Base-by-base conservation (phyloP, 2,797 vertebrate genomes). In the Naso thynnoides region DNA sequence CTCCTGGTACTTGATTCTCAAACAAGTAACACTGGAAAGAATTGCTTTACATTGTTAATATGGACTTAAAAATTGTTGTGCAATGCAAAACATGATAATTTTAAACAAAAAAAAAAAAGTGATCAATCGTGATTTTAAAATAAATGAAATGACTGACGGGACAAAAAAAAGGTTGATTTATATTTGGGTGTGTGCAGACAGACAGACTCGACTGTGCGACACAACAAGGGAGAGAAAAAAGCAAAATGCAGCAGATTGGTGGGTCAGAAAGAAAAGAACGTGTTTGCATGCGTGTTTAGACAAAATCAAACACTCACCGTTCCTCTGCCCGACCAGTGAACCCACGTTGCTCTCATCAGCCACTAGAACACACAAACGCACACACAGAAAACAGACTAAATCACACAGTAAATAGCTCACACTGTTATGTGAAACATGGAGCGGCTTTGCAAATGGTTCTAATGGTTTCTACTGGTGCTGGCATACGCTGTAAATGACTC, bases 291-390 rank as follows among this genome's bases (percentile, higher is more conserved):
- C 45, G 53, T 33, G 21, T 48, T 42, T 16, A 19, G 49, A 69
- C 58, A 27, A 16, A 48, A 61, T 70, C 84, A 81, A 64, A 58
- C 19, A 78, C 95, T 96, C 94, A 98, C 97, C 96, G 0, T 81
- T 89, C 81, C 86, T 93, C 64, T 79, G 91, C 77, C 86, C 84
- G 6, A 84, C 92, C 91, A 96, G 83, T n/a, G 94, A 95, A 78
- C 93, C 86, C 86, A 96, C 70, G 85, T 97, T 97, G 92, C 96
- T 96, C 94, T 97, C 97, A 90, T 98, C 96, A 52, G 96, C 94
- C 94, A 98, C 97, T 98, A 78, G 38, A 62, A 80, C 6, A 87
- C 6, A 87, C 8, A 77, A 18, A 53, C 14, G 13, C 39, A 16
- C 4, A 18, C 2, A 44, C 3, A 31, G 58, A 63, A 55, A 31